Conservation (phyloP, 2,113 vertebrate species). For the Megaceryle torquata region DNA sequence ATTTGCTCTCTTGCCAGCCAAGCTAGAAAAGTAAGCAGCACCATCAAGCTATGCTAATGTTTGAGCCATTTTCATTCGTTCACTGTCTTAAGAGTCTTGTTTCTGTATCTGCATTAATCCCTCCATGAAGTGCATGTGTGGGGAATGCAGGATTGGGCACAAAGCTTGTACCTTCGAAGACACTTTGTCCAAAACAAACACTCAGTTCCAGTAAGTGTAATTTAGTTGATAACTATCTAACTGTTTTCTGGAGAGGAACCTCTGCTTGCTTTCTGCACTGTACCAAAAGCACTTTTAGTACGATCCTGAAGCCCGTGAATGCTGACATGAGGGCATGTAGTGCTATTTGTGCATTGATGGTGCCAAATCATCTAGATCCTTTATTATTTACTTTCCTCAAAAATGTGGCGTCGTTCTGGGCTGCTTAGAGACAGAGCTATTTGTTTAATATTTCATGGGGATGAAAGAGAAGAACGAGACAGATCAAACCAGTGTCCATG, state of each 20-base stretch:
- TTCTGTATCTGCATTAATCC: not conserved
- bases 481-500: not conserved
- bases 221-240: slow-evolving; percentile 23
- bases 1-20: slow-evolving; percentile 27
- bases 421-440: not conserved
- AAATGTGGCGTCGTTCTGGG: not conserved
- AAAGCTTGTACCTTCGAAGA: not conserved
- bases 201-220: not conserved
- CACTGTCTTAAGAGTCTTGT: not conserved
- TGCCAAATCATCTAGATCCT: not conserved
- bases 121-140: not conserved
- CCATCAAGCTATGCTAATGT: not conserved
- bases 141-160: not conserved
- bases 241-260: not conserved
- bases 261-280: not conserved
- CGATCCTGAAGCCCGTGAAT: not conserved
- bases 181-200: slow-evolving; percentile 4
- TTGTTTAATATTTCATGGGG: slow-evolving; percentile 8
- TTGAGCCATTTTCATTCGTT: not conserved
- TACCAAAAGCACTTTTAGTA: not conserved
- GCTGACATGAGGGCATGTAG: not conserved
- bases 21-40: not conserved
- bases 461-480: not conserved
- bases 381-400: not conserved
- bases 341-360: not conserved